Percentiles rank a stretch among this genome's conserved stretches.
These are phyloP conservation scores for Oryctolagus cuniculus DNA, from an alignment of 2,113 vertebrate species.

Conservation along the genomic window mOryCun1.1 NC_091436.1:152265001-152265500, in stretches of 20 bases:
- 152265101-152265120: neutral
- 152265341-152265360: neutral
- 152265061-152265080: neutral
- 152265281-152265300: too few species aligned
- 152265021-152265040: neutral
- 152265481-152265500: neutral
- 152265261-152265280: too few species aligned
- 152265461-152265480: neutral
- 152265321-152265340: too few species aligned
- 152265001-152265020: neutral
- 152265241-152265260: too few species aligned
- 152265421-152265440: accelerated
- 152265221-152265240: too few species aligned
- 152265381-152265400: neutral
- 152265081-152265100: neutral
- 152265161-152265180: neutral
- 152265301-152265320: too few species aligned
- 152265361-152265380: too few species aligned
- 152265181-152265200: neutral
- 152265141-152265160: neutral
- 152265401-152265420: accelerated
- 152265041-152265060: neutral
- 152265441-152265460: neutral
- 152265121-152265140: neutral
- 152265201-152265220: neutral